phyloP scores from a whole-genome alignment of 92 coral and sea anemone genomes.

The Epizoanthus rinbou region DNA sequence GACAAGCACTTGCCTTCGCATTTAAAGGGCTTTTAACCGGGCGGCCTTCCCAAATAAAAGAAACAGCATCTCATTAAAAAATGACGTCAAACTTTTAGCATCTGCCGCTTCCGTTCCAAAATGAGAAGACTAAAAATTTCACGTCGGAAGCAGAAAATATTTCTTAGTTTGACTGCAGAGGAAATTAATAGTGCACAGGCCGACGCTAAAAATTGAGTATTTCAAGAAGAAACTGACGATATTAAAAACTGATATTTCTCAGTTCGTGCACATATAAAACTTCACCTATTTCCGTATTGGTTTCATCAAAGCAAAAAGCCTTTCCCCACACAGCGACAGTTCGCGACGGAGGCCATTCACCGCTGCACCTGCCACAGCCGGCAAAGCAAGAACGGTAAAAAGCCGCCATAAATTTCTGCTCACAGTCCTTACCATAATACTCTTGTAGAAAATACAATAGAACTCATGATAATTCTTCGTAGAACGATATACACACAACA shows the following conservation, averaged over 20 bases:
- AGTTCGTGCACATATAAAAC: background rate
- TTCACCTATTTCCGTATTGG: background rate
- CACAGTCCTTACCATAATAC: background rate
- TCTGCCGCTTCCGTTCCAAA: slow-evolving; percentile 17
- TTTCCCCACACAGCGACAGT: background rate
- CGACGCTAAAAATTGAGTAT: background rate
- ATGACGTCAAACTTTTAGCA: slow-evolving; percentile 40
- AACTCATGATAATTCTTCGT: background rate
- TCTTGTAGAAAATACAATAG: background rate
- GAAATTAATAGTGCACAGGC: slow-evolving; percentile 7
- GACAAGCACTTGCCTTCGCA: slow-evolving; percentile 42
- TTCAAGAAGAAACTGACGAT: background rate
- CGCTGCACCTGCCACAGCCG: slow-evolving; percentile 35
- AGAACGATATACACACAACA: background rate
- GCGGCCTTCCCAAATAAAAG: slow-evolving; percentile 17
- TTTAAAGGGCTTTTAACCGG: slow-evolving; percentile 43
- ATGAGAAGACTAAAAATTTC: slow-evolving; percentile 39
- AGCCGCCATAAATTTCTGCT: background rate
- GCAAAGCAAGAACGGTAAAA: background rate
- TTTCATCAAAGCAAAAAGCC: background rate
- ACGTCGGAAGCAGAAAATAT: slow-evolving; percentile 34
- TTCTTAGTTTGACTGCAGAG: slow-evolving; percentile 12
- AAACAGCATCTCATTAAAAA: slow-evolving; percentile 30
- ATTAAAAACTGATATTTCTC: background rate
- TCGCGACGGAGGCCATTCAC: background rate